A percentile compares a stretch with the other conserved stretches of the same genome.
phyloP scores from a whole-genome alignment of 2,113 vertebrate species.

The Entomyzon cyanotis region DNA sequence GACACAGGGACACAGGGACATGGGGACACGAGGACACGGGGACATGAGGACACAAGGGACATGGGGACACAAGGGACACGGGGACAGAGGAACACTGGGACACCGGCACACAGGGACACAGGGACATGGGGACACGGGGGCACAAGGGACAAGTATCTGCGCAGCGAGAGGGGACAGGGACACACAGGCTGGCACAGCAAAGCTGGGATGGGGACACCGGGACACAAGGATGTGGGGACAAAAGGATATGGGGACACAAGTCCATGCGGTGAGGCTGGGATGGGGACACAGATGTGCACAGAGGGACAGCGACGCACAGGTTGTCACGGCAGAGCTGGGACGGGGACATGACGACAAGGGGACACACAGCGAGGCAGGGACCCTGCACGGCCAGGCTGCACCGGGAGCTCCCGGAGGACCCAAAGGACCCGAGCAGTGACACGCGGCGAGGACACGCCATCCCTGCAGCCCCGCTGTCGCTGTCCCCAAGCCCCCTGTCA shows the following conservation, averaged over 20 bases:
- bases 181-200: too few relatives aligned
- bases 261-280: background rate
- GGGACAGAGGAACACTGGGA: too few relatives aligned
- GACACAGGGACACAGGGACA: background rate
- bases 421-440: background rate
- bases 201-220: background rate
- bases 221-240: background rate
- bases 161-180: too few relatives aligned
- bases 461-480: accelerated
- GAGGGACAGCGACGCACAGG: background rate
- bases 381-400: background rate
- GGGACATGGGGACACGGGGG: background rate
- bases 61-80: background rate
- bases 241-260: background rate
- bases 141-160: too few relatives aligned
- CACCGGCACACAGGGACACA: background rate
- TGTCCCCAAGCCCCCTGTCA: background rate
- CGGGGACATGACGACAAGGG: background rate
- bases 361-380: background rate
- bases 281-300: background rate
- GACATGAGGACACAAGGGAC: too few relatives aligned
- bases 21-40: background rate
- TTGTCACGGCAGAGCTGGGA: background rate
- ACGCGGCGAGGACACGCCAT: accelerated
- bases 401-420: background rate